These are phyloP conservation scores for Iphiclides podalirius DNA, from an alignment of 2,888 invertebrate species.

Conservation along the genomic window DNA sequence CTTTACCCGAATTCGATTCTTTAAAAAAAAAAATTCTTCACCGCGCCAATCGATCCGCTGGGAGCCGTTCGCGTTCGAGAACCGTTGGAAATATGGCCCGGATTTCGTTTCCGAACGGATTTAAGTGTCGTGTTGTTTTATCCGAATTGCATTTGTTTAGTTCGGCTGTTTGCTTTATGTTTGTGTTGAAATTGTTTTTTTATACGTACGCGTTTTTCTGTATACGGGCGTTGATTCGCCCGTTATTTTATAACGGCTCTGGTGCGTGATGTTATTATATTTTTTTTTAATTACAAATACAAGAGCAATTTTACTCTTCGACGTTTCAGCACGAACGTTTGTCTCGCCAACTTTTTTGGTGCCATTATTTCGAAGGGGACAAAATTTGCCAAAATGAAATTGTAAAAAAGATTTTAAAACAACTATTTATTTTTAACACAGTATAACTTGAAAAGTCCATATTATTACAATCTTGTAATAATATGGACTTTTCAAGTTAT, in stretches of 20 bases:
- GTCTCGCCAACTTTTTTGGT: too few species aligned
- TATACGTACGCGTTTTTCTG: background rate
- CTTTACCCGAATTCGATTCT: constrained; percentile 35
- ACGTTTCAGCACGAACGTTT: background rate
- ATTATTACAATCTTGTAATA: too few species aligned
- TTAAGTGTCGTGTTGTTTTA: constrained; percentile 27
- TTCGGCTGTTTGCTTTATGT: constrained; percentile 27
- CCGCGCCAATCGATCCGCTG: constrained; percentile 50
- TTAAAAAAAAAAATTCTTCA: constrained; percentile 38
- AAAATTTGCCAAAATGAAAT: too few species aligned
- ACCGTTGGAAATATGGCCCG: constrained; percentile 53
- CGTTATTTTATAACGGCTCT: background rate
- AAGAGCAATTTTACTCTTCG: background rate
- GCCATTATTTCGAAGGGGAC: too few species aligned
- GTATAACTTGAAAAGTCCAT: too few species aligned
- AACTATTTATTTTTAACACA: too few species aligned
- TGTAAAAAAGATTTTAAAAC: too few species aligned
- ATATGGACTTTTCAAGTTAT: too few species aligned
- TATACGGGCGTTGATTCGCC: background rate
- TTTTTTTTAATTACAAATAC: too few species aligned
- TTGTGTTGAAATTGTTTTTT: constrained; percentile 10
- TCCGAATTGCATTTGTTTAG: constrained; percentile 33
- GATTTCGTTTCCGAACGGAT: constrained; percentile 45
- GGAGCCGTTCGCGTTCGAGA: constrained; percentile 54
- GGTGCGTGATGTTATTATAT: background rate